A percentile compares a stretch with the other conserved stretches of the same genome.
Conservation (phyloP, 2,797 vertebrate species). For the Taenioides sp. region DNA sequence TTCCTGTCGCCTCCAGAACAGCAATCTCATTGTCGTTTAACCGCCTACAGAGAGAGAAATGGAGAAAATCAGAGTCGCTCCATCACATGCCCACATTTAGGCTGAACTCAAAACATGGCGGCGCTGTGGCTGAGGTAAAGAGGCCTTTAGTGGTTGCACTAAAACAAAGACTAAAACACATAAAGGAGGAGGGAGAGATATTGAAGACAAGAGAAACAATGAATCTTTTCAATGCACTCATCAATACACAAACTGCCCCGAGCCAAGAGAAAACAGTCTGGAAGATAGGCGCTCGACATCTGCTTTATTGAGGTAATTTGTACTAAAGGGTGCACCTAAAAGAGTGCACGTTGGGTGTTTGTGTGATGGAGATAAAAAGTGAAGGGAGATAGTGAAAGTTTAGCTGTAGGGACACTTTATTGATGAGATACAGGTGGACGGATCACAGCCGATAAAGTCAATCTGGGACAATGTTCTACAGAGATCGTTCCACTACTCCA, state of each 20-base stretch:
- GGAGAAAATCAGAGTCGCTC: constrained; percentile 16
- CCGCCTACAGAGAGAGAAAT: constrained; percentile 78
- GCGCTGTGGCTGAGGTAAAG: constrained; percentile 40
- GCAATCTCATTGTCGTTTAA: constrained; percentile 97
- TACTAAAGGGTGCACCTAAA: constrained; percentile 59
- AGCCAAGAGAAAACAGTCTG: constrained; percentile 60
- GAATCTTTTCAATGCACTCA: constrained; percentile 67
- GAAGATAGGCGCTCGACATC: constrained; percentile 64
- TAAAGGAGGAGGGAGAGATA: constrained; percentile 13
- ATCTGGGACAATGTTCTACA: constrained; percentile 21
- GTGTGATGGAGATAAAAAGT: constrained; percentile 20
- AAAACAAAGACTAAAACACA: constrained; percentile 23
- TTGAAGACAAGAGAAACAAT: constrained; percentile 41
- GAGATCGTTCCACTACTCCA: neutral
- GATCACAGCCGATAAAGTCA: constrained; percentile 20
- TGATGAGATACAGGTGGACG: constrained; percentile 35
- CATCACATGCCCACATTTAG: neutral
- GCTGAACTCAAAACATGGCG: constrained; percentile 11
- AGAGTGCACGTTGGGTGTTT: constrained; percentile 37
- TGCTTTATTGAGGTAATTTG: constrained; percentile 75
- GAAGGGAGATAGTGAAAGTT: constrained; percentile 42
- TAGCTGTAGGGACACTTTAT: constrained; percentile 37
- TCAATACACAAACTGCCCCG: constrained; percentile 64
- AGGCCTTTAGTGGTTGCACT: constrained; percentile 43
- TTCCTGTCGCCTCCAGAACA: constrained; percentile 84